These are phyloP conservation scores for Bellardia pandia DNA, from an alignment of 2,888 invertebrate species.

Conservation along the genomic window DNA sequence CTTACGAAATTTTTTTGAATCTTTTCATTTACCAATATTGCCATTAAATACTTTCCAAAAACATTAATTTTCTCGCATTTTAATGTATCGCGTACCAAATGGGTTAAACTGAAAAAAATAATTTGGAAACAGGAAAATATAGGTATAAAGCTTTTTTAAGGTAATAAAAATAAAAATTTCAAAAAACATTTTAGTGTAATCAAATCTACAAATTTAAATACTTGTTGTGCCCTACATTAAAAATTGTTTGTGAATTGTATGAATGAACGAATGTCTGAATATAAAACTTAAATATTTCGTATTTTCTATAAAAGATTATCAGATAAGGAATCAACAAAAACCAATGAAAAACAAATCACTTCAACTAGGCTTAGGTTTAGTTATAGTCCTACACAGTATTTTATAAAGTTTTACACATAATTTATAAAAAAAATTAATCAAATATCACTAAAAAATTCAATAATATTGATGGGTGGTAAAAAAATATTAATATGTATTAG, in stretches of 20 bases:
- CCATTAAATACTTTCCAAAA: background rate
- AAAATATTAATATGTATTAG: background rate
- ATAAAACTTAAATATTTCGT: constrained; percentile 2
- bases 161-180: constrained; percentile 15
- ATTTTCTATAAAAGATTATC: background rate
- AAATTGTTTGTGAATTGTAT: background rate
- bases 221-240: constrained; percentile 22
- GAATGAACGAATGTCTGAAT: background rate
- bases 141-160: background rate
- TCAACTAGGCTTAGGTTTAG: too few relatives aligned
- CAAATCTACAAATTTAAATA: background rate
- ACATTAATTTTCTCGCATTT: background rate
- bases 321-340: background rate
- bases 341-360: background rate
- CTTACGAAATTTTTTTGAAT: too few relatives aligned
- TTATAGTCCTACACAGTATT: background rate
- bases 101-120: constrained; percentile 30
- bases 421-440: background rate
- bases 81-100: background rate
- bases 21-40: too few relatives aligned
- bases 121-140: background rate
- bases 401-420: background rate
- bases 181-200: background rate
- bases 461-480: constrained; percentile 9
- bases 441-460: constrained; percentile 34